Evolutionary conservation across 2,888 invertebrate genomes (phyloP), one percentile per base, ranked within the genome.

Genomic region (Andrena praecox): DNA sequence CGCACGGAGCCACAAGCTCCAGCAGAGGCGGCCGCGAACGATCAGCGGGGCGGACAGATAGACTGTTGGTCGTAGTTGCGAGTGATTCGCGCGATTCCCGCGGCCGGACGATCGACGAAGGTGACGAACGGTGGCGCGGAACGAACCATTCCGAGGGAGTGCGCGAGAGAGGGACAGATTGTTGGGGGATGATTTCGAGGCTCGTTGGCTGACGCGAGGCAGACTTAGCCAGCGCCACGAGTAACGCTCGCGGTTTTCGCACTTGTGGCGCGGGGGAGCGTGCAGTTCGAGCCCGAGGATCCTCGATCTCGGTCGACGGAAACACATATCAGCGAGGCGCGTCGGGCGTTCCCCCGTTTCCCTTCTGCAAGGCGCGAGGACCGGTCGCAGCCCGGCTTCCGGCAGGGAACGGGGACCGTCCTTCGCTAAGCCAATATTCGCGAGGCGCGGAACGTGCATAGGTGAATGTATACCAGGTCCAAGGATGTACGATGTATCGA

Each of bases 281-380:
- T 42, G 12, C 42, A 16, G 16, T 42, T 42, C 42, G 42, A 42
- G 24, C 10, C 27, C 56, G 56, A 52, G 52, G 20, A 52, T 52
- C 52, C 24, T 56, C 24, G 67, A 64, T 59, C 33, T 24, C 52
- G 20, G 60, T 31, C 80, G 80, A 29, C 31, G 70, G 73, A 10
- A 54, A 68, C 72, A 67, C 66, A 72, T 79, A 60, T 69, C 59
- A 68, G 67, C 54, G 75, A 77, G 72, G 42, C 33, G 24, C 56
- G 27, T 56, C 54, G 54, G 54, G 10, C 54, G 20, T 24, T 12
- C 56, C 56, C 1, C 24, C 12, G 42, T 42, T 42, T 42, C 56
- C 56, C 27, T 56, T 7, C 24, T 3, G 27, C 56, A 5, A 42
- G 0, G 12, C 27, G 4, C 56, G 56, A 27, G 24, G 56, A 27